Evolutionary conservation across 2,888 invertebrate species (phyloP), one percentile per base, ranked within the genome.

Genomic region (Spicauda simplicius): DNA sequence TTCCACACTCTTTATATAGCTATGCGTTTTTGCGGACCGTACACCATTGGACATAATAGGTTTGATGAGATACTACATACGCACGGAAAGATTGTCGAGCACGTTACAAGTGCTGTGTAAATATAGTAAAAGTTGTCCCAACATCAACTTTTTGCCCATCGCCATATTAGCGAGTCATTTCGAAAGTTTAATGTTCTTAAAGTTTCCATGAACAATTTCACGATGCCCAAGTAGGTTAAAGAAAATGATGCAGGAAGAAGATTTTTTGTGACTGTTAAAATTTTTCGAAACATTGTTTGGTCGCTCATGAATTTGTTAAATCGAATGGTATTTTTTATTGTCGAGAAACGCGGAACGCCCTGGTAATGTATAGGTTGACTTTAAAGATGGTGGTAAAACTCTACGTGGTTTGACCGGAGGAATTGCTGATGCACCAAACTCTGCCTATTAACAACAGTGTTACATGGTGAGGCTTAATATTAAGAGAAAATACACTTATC

Each of bases 141-240:
- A n/a, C 60, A 25, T 59, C 67, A 55, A 55, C 50, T 62, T 55
- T 56, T 64, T 67, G 61, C 64, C 66, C 61, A 78, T 80, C 76
- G 57, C 81, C 80, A 75, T 81, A 80, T 77, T 71, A 68, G 77
- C 68, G 54, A 74, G 77, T 80, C 79, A 82, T 82, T 82, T 80
- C 77, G 83, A 81, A 81, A 82, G 80, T 80, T 78, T 78, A 76
- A 73, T 74, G 55, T 25, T 25, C 25, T 73, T 71, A 56, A 67
- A 56, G 61, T 50, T 67, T 67, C 67, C 61, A 37, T 57, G 67
- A 66, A 66, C 60, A 66, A 66, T 66, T 66, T 60, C 66, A 66
- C 66, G 66, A 60, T 50, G 50, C 33, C 60, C 60, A 66, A 60
- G 60, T 66, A 60, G 66, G 66, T 55, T 60, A 54, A 60, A 60